Evolutionary conservation across 92 coral and sea anemone species (phyloP).

Genomic region (Parazoanthus darwini): DNA sequence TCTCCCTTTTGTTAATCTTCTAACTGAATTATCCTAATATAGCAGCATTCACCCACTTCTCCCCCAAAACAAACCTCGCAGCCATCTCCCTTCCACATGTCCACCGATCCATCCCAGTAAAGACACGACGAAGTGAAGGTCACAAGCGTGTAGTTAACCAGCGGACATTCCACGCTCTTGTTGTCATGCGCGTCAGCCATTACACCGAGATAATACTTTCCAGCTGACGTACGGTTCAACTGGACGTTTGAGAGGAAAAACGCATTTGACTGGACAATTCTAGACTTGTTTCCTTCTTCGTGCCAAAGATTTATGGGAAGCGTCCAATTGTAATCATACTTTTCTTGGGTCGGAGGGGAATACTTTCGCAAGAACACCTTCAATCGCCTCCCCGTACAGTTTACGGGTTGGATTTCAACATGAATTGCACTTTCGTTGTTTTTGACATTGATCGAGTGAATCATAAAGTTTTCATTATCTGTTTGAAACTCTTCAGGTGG

Average conservation of each 20-base stretch:
- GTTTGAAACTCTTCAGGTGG: constrained; percentile 36
- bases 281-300: constrained; percentile 38
- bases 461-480: constrained; percentile 42
- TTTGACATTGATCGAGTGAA: constrained; percentile 56
- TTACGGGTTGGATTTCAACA: constrained; percentile 61
- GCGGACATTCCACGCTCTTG: constrained; percentile 42
- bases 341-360: constrained; percentile 51
- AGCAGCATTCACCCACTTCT: not conserved
- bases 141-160: constrained; percentile 57
- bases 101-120: constrained; percentile 61
- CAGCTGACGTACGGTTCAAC: constrained; percentile 64
- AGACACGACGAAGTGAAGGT: constrained; percentile 62
- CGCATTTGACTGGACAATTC: constrained; percentile 43
- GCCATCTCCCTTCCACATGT: constrained; percentile 67
- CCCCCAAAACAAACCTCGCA: constrained; percentile 68
- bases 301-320: constrained; percentile 48
- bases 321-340: constrained; percentile 70
- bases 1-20: no score
- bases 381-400: constrained; percentile 59
- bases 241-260: constrained; percentile 79
- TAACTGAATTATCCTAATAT: no score
- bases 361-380: constrained; percentile 55
- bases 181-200: constrained; percentile 35
- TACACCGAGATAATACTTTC: constrained; percentile 50
- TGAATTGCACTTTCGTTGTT: constrained; percentile 70